A percentile compares a stretch with the other conserved stretches of the same genome.
Evolutionary conservation across 2,888 invertebrate species (phyloP).

Genomic region (Drosophila neonasuta): DNA sequence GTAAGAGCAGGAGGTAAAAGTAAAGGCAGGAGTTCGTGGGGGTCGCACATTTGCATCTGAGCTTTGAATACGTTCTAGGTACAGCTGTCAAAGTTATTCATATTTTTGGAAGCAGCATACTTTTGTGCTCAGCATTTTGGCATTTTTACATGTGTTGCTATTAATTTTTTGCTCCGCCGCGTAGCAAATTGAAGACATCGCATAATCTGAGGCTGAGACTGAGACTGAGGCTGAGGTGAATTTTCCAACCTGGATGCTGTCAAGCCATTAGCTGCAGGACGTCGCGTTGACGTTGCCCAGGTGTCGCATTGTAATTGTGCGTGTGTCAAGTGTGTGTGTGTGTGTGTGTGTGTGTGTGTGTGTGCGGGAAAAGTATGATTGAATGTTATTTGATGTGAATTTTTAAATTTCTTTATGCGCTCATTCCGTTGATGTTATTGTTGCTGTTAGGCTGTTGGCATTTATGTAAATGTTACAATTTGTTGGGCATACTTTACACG

Average conservation of each 20-base stretch:
- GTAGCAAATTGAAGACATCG: conserved; percentile 51
- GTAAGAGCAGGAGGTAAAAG: not conserved
- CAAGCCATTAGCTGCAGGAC: conserved; percentile 58
- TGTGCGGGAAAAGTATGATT: conserved; percentile 55
- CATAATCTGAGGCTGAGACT: conserved; percentile 39
- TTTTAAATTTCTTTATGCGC: conserved; percentile 46
- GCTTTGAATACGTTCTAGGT: conserved; percentile 16
- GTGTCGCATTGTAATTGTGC: conserved; percentile 34
- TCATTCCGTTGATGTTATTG: not conserved
- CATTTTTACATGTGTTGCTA: conserved; percentile 66
- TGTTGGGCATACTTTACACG: conserved; percentile 37
- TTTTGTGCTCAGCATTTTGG: conserved; percentile 21
- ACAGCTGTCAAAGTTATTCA: conserved; percentile 68
- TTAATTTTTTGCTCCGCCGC: conserved; percentile 66
- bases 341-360: conserved; percentile 9
- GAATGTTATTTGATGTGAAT: conserved; percentile 70
- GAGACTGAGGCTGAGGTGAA: conserved; percentile 12
- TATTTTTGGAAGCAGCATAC: conserved; percentile 48
- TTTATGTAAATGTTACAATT: conserved; percentile 67
- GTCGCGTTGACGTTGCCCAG: conserved; percentile 34
- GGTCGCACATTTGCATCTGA: conserved; percentile 61
- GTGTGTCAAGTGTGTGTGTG: conserved; percentile 15
- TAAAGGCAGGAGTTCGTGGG: not conserved
- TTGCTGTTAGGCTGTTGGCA: conserved; percentile 36
- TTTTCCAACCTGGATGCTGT: conserved; percentile 25